phyloP scores from a whole-genome alignment of 2,888 invertebrate genomes.

The Deroplatys truncata region DNA sequence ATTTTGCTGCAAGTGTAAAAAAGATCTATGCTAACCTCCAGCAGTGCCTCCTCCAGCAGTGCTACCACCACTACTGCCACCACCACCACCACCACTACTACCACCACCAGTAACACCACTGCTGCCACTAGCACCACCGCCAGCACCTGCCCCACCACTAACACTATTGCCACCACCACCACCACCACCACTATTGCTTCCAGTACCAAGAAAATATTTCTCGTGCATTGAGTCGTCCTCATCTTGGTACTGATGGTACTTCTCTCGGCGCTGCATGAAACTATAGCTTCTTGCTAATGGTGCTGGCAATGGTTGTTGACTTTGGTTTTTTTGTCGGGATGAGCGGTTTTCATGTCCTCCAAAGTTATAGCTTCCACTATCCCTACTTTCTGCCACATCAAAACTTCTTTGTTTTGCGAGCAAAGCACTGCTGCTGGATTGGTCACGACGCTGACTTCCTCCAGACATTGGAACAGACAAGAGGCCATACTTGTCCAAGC shows the following conservation, averaged over 20 bases:
- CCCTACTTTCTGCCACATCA: conserved; percentile 42
- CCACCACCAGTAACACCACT: not conserved
- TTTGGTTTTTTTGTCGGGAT: conserved; percentile 32
- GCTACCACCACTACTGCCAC: not conserved
- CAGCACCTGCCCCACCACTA: not conserved
- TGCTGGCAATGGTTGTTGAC: conserved; percentile 38
- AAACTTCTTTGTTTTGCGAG: conserved; percentile 50
- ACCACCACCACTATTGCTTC: conserved; percentile 1
- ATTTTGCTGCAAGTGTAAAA: not conserved
- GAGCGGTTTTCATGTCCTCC: conserved; percentile 34
- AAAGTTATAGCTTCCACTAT: conserved; percentile 31
- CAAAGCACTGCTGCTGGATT: conserved; percentile 29
- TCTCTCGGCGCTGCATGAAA: conserved; percentile 48
- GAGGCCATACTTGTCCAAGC: conserved; percentile 32
- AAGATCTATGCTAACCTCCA: not conserved
- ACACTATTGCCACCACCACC: not conserved
- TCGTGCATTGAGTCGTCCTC: conserved; percentile 81
- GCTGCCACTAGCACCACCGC: not conserved
- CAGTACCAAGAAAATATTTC: conserved; percentile 57
- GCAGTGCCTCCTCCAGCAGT: not conserved
- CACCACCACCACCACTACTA: not conserved
- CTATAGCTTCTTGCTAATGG: conserved; percentile 55
- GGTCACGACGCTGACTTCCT: not conserved
- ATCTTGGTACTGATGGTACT: conserved; percentile 27
- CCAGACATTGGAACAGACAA: conserved; percentile 23